phyloP scores from a whole-genome alignment of 2,113 vertebrate genomes.

The Cepphus grylle region DNA sequence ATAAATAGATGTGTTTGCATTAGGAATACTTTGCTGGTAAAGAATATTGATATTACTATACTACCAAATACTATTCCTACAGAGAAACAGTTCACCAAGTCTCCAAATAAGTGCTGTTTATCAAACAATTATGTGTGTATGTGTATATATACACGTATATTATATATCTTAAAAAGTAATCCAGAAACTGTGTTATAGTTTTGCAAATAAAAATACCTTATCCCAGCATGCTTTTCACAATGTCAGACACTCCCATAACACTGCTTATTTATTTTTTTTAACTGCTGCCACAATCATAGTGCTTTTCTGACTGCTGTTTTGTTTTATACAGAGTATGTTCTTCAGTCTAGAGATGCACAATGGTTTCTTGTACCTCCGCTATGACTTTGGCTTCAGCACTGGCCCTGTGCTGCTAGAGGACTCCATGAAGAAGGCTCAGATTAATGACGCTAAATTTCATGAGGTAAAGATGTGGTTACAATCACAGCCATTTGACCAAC shows the following conservation, averaged over 20 bases:
- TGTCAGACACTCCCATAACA: neutral
- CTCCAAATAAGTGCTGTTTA: neutral
- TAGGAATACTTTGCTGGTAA: neutral
- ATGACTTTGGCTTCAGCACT: slow-evolving; percentile 89
- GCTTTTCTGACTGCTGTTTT: slow-evolving; percentile 11
- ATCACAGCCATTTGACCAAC: neutral
- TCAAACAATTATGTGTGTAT: neutral
- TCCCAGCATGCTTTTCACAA: neutral
- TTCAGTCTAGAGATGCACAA: slow-evolving; percentile 91
- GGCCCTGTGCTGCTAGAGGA: slow-evolving; percentile 86
- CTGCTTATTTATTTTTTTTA: neutral
- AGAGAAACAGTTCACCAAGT: neutral
- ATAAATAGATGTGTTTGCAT: neutral
- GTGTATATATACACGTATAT: neutral
- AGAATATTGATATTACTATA: neutral
- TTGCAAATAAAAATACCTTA: neutral
- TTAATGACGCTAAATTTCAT: slow-evolving; percentile 94
- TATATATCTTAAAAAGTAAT: neutral
- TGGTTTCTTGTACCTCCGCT: slow-evolving; percentile 85
- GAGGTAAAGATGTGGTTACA: slow-evolving; percentile 77
- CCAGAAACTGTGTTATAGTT: neutral
- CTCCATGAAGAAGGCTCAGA: slow-evolving; percentile 83
- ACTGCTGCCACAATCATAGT: neutral
- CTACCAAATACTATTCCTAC: neutral
- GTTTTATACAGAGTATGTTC: slow-evolving; percentile 82